These are phyloP conservation scores for Muntiacus muntjak DNA, from an alignment of 2,113 vertebrate genomes.

Conservation along the genomic window DNA sequence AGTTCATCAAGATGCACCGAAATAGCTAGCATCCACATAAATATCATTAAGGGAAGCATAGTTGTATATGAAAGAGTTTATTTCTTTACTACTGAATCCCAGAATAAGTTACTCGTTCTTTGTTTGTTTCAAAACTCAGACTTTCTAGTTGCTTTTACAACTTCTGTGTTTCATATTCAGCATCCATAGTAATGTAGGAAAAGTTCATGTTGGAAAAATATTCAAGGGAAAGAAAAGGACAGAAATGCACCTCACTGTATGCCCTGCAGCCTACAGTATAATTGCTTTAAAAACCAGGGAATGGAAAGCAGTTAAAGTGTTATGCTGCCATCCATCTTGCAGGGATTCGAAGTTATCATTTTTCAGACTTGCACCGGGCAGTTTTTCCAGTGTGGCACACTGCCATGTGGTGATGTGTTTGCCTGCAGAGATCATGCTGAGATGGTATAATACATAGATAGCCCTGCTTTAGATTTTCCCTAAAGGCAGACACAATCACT, in stretches of 20 bases:
- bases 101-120: background rate
- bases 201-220: conserved; percentile 30
- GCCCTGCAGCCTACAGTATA: conserved; percentile 27
- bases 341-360: conserved; percentile 32
- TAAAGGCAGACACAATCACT: background rate
- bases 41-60: background rate
- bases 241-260: conserved; percentile 22
- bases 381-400: background rate
- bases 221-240: conserved; percentile 19
- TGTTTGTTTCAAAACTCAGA: background rate
- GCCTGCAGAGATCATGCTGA: conserved; percentile 21
- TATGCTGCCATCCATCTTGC: background rate
- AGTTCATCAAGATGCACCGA: background rate
- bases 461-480: background rate
- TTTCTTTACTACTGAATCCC: background rate
- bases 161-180: background rate
- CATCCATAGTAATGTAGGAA: conserved; percentile 19
- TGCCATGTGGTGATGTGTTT: conserved; percentile 34
- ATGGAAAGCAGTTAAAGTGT: conserved; percentile 10
- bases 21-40: background rate
- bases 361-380: conserved; percentile 26
- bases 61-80: background rate
- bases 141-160: background rate
- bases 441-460: background rate
- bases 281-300: conserved; percentile 26